phyloP scores from a whole-genome alignment of 1,140 invertebrate species.

The Zaprionus davidi region DNA sequence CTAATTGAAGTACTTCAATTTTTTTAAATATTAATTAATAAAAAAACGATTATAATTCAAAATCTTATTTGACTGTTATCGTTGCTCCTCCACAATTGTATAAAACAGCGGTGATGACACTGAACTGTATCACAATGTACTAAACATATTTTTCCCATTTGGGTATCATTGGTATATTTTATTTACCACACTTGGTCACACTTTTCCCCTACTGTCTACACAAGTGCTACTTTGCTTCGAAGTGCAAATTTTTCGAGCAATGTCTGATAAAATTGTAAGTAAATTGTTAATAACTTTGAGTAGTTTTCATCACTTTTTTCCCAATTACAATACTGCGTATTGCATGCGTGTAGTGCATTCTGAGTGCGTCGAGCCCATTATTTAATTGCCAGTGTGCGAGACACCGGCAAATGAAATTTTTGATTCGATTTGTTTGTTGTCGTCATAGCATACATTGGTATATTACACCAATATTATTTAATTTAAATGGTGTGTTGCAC shows the following conservation, averaged over 20 bases:
- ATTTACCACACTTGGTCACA: constrained; percentile 10
- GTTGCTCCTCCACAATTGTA: constrained; percentile 3
- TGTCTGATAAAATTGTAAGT: constrained; percentile 77
- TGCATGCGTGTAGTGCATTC: neutral
- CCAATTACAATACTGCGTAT: too few species aligned
- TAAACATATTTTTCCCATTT: neutral
- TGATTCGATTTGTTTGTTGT: constrained; percentile 31
- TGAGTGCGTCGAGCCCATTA: neutral
- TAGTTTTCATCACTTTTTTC: neutral
- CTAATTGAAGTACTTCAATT: neutral
- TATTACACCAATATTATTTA: neutral
- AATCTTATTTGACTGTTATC: neutral
- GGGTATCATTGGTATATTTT: too few species aligned
- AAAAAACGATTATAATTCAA: neutral
- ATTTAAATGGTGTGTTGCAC: neutral
- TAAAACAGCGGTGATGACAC: neutral
- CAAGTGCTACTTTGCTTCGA: constrained; percentile 42
- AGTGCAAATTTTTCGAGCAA: constrained; percentile 51
- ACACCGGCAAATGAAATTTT: constrained; percentile 37
- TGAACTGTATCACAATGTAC: neutral
- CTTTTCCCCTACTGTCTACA: constrained; percentile 22
- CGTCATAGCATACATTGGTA: constrained; percentile 20
- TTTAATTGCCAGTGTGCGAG: neutral
- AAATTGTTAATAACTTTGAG: constrained; percentile 46
- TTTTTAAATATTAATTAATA: neutral